Conservation (phyloP, 2,113 vertebrate genomes). For the Cyphomyrus discorhynchus region DNA sequence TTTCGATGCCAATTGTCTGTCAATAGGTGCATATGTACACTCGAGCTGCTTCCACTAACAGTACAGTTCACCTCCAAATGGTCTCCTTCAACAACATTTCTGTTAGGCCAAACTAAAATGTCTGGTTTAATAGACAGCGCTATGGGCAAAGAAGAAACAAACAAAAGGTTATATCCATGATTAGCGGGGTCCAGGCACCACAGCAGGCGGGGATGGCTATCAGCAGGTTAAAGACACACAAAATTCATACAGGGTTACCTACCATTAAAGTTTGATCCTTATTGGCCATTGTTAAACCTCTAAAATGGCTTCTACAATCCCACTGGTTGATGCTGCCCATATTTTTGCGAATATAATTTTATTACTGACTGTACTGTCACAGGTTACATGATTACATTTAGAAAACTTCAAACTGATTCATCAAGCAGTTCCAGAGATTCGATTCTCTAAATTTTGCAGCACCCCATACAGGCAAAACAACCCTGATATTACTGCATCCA, state of each 20-base stretch:
- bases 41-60: neutral
- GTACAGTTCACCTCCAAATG: slow-evolving; percentile 40
- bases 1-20: slow-evolving; percentile 28
- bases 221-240: neutral
- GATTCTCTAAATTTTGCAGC: neutral
- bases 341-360: neutral
- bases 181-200: neutral
- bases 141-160: slow-evolving; percentile 34
- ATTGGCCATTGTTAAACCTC: neutral
- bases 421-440: neutral
- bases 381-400: neutral
- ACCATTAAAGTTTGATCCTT: neutral
- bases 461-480: neutral
- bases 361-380: neutral
- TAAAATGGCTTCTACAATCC: neutral
- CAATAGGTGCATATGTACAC: slow-evolving; percentile 11
- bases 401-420: neutral
- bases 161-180: neutral
- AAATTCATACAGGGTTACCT: neutral
- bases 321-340: neutral
- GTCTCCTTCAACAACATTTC: slow-evolving; percentile 55
- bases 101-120: slow-evolving; percentile 40
- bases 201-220: neutral
- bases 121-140: slow-evolving; percentile 37
- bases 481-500: neutral